These are phyloP conservation scores for Agraylea sexmaculata DNA, from an alignment of 1,140 invertebrate species.

Conservation along the genomic window DNA sequence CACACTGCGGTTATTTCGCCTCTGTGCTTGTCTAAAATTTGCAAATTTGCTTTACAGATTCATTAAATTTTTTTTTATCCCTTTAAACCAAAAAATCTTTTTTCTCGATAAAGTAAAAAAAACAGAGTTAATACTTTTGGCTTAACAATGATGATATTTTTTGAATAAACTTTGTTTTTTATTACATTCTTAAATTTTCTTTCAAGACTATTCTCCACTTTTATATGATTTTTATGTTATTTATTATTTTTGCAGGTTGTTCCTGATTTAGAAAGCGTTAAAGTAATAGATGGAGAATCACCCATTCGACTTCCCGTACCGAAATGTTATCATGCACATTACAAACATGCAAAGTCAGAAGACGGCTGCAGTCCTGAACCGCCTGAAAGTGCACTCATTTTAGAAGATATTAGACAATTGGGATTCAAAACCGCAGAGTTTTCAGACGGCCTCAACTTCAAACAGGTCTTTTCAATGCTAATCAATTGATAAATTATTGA, in stretches of 20 bases:
- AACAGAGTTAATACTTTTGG: no score
- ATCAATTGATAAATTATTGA: neutral
- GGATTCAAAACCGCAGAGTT: constrained; percentile 46
- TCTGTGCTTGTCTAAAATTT: no score
- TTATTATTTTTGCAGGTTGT: constrained; percentile 42
- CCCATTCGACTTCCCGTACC: constrained; percentile 45
- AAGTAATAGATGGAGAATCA: constrained; percentile 24
- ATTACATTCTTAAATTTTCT: no score
- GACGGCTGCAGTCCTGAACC: constrained; percentile 32
- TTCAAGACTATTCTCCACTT: neutral
- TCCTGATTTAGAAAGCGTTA: constrained; percentile 47
- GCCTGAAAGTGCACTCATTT: constrained; percentile 46
- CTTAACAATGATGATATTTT: no score
- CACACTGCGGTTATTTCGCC: no score
- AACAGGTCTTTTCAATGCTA: constrained; percentile 31
- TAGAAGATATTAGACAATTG: constrained; percentile 36
- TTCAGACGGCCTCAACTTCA: constrained; percentile 51
- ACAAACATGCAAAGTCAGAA: constrained; percentile 30
- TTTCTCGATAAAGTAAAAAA: no score
- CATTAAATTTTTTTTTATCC: no score
- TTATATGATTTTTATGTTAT: constrained; percentile 5
- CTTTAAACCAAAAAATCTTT: no score
- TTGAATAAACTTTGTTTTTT: no score
- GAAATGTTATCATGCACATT: constrained; percentile 51
- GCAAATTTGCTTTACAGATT: no score